Conservation (phyloP, 1,140 invertebrate species). For the Drosophila obscura region DNA sequence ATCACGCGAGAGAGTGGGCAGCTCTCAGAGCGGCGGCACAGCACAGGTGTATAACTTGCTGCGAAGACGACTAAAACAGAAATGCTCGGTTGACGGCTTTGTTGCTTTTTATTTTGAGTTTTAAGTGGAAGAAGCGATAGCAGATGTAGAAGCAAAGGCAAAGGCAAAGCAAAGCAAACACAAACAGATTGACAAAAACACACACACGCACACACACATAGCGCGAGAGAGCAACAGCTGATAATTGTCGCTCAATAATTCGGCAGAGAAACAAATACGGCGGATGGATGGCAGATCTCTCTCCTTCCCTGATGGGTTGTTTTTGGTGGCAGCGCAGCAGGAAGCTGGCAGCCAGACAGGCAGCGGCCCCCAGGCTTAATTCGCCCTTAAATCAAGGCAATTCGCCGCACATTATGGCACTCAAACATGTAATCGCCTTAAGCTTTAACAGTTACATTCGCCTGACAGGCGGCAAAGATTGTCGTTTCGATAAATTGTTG, state of each 20-base stretch:
- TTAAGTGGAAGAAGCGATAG: slow-evolving; percentile 72
- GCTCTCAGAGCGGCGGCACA: slow-evolving; percentile 24
- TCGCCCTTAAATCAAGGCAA: slow-evolving; percentile 49
- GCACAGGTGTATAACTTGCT: slow-evolving; percentile 69
- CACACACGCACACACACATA: slow-evolving; percentile 25
- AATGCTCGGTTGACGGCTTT: slow-evolving; percentile 75
- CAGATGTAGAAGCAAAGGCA: slow-evolving; percentile 38
- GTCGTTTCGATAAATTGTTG: slow-evolving; percentile 39
- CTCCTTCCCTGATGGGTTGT: no score
- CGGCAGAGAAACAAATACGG: slow-evolving; percentile 5
- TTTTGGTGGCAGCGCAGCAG: slow-evolving; percentile 3
- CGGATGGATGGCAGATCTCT: slow-evolving; percentile 5
- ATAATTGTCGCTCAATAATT: slow-evolving; percentile 49
- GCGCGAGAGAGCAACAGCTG: slow-evolving; percentile 62
- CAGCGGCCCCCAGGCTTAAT: slow-evolving; percentile 16
- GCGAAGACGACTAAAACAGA: slow-evolving; percentile 80
- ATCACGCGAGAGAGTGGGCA: slow-evolving; percentile 12
- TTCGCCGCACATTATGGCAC: slow-evolving; percentile 20
- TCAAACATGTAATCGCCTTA: slow-evolving; percentile 3
- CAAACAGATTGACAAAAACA: slow-evolving; percentile 48
- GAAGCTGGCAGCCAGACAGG: slow-evolving; percentile 16
- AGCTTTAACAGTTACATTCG: slow-evolving; percentile 35
- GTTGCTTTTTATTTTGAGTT: slow-evolving; percentile 75
- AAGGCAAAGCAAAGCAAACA: slow-evolving; percentile 48
- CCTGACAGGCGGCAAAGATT: slow-evolving; percentile 16